Percentiles rank a stretch among this genome's conserved stretches.
These are phyloP conservation scores for Ceratitis capitata DNA, from an alignment of 1,140 invertebrate genomes.

Conservation along the genomic window DNA sequence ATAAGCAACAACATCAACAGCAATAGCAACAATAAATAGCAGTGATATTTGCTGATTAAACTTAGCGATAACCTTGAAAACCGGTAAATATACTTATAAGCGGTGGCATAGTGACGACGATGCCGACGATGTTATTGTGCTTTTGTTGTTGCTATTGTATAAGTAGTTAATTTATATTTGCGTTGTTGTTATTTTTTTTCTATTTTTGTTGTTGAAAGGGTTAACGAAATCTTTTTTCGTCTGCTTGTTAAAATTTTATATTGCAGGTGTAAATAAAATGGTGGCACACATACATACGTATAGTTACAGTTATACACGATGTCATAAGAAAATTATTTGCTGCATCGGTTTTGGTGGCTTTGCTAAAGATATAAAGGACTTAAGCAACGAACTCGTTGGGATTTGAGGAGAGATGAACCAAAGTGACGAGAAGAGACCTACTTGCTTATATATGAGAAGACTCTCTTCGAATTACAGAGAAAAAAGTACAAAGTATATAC, in stretches of 20 bases:
- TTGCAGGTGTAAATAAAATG: constrained; percentile 12
- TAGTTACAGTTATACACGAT: too few relatives aligned
- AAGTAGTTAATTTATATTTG: neutral
- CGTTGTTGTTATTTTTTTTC: neutral
- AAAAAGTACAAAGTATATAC: too few relatives aligned
- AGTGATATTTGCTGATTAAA: constrained; percentile 23
- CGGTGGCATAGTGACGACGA: neutral
- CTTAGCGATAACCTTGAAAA: constrained; percentile 62
- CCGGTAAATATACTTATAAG: constrained; percentile 52
- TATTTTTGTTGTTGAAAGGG: neutral
- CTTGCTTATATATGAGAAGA: too few relatives aligned
- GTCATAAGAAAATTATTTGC: neutral
- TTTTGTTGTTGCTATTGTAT: neutral
- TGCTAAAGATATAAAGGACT: neutral
- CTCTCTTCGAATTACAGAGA: too few relatives aligned
- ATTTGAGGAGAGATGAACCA: neutral
- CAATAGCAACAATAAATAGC: neutral
- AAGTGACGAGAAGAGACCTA: too few relatives aligned
- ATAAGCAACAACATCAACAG: constrained; percentile 16
- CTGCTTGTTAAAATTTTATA: neutral
- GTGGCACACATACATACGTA: neutral
- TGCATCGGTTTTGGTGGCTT: neutral
- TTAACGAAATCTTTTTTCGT: neutral
- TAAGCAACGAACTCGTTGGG: neutral
- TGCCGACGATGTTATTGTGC: neutral